These are phyloP conservation scores for Arrhopalites spinosus DNA, from an alignment of 2,888 invertebrate genomes.

Conservation along the genomic window DNA sequence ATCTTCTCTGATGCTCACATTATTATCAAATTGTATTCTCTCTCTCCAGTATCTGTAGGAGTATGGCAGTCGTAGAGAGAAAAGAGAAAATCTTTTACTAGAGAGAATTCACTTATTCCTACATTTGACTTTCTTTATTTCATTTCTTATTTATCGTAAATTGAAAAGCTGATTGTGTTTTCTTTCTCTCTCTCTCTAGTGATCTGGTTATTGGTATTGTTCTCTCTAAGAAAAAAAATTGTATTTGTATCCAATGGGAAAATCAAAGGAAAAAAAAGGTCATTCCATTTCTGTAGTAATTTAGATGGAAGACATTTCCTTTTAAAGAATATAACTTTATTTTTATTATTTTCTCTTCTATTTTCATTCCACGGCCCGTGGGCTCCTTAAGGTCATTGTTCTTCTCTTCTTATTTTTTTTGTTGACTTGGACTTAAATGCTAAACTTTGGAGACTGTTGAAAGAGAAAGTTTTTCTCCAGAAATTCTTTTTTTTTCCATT, in stretches of 20 bases:
- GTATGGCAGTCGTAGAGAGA: not conserved
- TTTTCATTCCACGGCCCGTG: too few species aligned
- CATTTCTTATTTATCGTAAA: conserved; percentile 27
- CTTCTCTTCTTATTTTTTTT: too few species aligned
- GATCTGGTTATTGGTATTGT: too few species aligned
- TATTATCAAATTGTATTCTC: conserved; percentile 24
- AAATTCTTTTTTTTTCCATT: not conserved
- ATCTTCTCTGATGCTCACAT: conserved; percentile 25
- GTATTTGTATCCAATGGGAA: not conserved
- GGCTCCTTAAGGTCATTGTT: too few species aligned
- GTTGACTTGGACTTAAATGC: too few species aligned
- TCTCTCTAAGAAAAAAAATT: not conserved
- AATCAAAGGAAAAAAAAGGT: not conserved
- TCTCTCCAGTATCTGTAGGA: not conserved
- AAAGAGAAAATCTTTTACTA: not conserved
- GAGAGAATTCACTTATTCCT: not conserved
- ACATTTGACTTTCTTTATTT: conserved; percentile 1
- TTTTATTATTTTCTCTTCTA: too few species aligned
- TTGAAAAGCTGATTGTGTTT: conserved; percentile 17
- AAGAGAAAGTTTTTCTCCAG: not conserved
- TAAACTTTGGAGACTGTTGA: too few species aligned
- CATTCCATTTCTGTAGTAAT: too few species aligned
- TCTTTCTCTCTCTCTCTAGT: not conserved
- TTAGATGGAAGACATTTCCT: too few species aligned
- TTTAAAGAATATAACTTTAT: too few species aligned